Evolutionary conservation across 1,140 invertebrate genomes (phyloP), one percentile per base, ranked within the genome.

Genomic region (Cylas formicarius): DNA sequence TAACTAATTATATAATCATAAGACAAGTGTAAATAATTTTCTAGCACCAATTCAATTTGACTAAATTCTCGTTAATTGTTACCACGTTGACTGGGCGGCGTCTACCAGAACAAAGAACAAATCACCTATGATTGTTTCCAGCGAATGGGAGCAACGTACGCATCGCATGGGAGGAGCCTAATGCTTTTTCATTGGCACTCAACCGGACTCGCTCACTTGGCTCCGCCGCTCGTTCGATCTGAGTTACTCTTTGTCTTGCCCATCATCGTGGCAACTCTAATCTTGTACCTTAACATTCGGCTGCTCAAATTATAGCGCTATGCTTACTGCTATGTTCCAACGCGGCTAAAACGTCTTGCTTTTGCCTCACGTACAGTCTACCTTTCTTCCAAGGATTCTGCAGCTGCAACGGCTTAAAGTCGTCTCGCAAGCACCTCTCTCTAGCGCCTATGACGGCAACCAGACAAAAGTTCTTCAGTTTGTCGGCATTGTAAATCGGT

Each of bases 321-420:
- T 81, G 81, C 52, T 82, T 82, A 56, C 81, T 83, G 39, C 81
- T 84, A 63, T 90, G 86, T 56, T 90, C 84, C 3, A 92, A 72
- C 8, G 89, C 89, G 1, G 89, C 88, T 8, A 91, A 67, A 2
- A 91, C 80, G 56, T 92, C 86, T 52, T 87, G 86, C 62, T 89
- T 90, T 55, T 87, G 82, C 18, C 92, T 69, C 1, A 97, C 89
- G 66, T 92, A 96, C 19, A 97, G 70, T 13, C 88, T 73, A 0
- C 93, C 92, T 58, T 90, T 90, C 37, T 87, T 84, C 93, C 93
- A 97, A 0, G 92, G 92, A 67, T 92, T 92, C 60, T 96, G 90
- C 17, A 97, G 67, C 53, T 91, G 83, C 2, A 97, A 68, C 0
- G 90, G 89, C 54, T 87, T 84, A 61, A 94, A 96, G 62, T 97